A percentile compares a stretch with the other conserved stretches of the same genome.
These are phyloP conservation scores for Harpagifer antarcticus DNA, from an alignment of 2,797 vertebrate species.

Conservation along the genomic window DNA sequence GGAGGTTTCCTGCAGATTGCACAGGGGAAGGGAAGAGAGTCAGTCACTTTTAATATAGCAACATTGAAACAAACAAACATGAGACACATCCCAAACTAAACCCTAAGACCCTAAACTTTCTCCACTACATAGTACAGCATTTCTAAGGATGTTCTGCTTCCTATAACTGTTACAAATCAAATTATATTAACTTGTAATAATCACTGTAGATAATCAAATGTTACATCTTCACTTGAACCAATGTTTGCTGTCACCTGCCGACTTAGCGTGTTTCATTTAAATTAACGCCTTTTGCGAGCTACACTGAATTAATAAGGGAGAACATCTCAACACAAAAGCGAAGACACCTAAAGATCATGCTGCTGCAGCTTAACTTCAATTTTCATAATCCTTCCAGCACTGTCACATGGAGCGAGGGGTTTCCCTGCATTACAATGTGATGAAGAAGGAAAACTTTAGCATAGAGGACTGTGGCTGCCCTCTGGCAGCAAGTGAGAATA, in stretches of 20 bases:
- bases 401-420: constrained; percentile 39
- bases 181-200: constrained; percentile 8
- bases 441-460: constrained; percentile 56
- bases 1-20: constrained; percentile 88
- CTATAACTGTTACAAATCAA: constrained; percentile 18
- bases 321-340: constrained; percentile 38
- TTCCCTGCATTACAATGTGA: constrained; percentile 48
- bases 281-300: constrained; percentile 53
- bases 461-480: constrained; percentile 33
- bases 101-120: constrained; percentile 41
- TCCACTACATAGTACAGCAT: constrained; percentile 20
- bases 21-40: constrained; percentile 88
- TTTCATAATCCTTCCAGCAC: constrained; percentile 48
- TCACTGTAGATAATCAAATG: constrained; percentile 14
- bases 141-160: constrained; percentile 7
- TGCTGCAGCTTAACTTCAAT: constrained; percentile 20
- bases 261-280: constrained; percentile 39
- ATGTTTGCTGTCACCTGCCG: constrained; percentile 42
- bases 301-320: constrained; percentile 12
- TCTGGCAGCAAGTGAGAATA: constrained; percentile 33
- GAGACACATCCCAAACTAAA: constrained; percentile 62
- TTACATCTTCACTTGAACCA: constrained; percentile 22
- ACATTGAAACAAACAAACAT: constrained; percentile 77
- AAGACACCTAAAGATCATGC: constrained; percentile 45
- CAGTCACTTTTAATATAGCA: constrained; percentile 85